Evolutionary conservation across 2,888 invertebrate species (phyloP), one percentile per base, ranked within the genome.

Genomic region (Ptilodon capucinus): DNA sequence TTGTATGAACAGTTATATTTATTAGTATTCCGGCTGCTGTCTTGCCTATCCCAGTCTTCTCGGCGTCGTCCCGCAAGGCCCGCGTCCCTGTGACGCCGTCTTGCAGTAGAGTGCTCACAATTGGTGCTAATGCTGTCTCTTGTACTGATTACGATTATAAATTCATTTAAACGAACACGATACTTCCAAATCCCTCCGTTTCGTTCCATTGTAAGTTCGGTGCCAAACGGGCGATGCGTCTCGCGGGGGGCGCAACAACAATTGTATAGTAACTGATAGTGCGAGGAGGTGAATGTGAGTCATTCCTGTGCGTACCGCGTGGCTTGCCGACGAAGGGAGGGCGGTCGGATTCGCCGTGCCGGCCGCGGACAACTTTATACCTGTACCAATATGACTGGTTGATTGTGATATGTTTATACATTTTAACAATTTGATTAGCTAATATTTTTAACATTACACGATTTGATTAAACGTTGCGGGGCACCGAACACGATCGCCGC

Each of bases 241-340:
- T 58, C 49, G 44, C 44, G 46, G 48, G 51, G 54, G 42, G 46
- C 42, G 55, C 48, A 45, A 58, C 54, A 45, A 58, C 54, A 46
- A 46, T 25, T 32, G 46, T 57, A 52, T 50, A 48, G 18, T 19
- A 8, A 39, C 39, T 39, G 13, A 59, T 61, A 57, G 68, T 53
- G 48, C 62, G 69, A 66, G 67, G 70, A 68, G 72, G 62, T 65
- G 36, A 49, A 73, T 80, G 76, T 81, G 80, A 83, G 84, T 84
- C 82, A 84, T 83, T 84, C 84, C 84, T 79, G 72, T 74, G 74
- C 71, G 74, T 70, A 72, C 71, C 64, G 67, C 61, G 71, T 18
- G 61, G 61, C 68, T 51, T 45, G 68, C 57, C 60, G 57, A n/a
- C 13, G 13, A 5, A 25, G 5, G 4, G 34, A 14, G 14, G 18